Conservation (phyloP, 2,888 invertebrate species). For the Charanyca ferruginea region DNA sequence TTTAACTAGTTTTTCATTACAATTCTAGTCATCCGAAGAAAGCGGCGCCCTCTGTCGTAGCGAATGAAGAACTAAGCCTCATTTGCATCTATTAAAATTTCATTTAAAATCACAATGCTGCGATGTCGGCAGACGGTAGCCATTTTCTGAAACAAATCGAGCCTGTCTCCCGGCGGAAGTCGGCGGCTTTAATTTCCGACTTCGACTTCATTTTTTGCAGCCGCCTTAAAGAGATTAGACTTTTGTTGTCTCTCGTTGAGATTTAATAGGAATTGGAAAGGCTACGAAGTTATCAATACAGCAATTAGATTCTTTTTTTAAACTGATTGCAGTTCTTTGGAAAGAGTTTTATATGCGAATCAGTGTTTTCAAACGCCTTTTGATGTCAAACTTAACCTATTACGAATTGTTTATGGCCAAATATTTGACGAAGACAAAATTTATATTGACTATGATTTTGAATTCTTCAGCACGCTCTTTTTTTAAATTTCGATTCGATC, state of each 20-base stretch:
- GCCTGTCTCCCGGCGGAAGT: slow-evolving; percentile 70
- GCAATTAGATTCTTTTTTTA: slow-evolving; percentile 32
- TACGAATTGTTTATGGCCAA: too few species aligned
- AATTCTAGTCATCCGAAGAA: slow-evolving; percentile 48
- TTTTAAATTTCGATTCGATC: not conserved
- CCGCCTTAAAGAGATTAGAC: slow-evolving; percentile 65
- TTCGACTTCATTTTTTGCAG: slow-evolving; percentile 67
- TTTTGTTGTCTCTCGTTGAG: slow-evolving; percentile 56
- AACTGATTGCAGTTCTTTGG: too few species aligned
- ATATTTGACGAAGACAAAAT: too few species aligned
- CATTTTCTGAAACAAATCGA: slow-evolving; percentile 74
- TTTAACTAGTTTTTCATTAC: slow-evolving; percentile 54
- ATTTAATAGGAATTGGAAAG: slow-evolving; percentile 47
- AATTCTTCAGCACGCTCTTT: not conserved
- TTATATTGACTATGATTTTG: not conserved
- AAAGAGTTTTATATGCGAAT: too few species aligned
- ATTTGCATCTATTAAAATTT: slow-evolving; percentile 68
- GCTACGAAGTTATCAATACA: slow-evolving; percentile 26
- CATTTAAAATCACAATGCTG: slow-evolving; percentile 73
- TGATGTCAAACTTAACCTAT: too few species aligned
- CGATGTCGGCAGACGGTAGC: slow-evolving; percentile 48
- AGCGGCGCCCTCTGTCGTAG: slow-evolving; percentile 48
- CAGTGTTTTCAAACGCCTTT: too few species aligned
- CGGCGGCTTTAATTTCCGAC: slow-evolving; percentile 78
- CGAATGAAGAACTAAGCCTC: slow-evolving; percentile 62